Conservation (phyloP, 2,113 vertebrate genomes). For the Prunella fulvescens region DNA sequence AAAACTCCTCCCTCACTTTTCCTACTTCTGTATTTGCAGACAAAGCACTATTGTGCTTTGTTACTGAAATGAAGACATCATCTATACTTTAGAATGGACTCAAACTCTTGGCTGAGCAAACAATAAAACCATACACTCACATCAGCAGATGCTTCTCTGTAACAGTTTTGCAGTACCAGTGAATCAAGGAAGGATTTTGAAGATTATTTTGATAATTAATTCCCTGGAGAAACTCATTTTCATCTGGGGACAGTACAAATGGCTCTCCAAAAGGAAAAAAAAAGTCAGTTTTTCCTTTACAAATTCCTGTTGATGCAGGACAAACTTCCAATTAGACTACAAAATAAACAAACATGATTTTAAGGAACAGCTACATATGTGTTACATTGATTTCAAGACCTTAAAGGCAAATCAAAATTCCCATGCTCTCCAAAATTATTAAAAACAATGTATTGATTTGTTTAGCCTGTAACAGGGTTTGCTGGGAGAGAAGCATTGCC, state of each 20-base stretch:
- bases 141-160: not conserved
- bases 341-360: not conserved
- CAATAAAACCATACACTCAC: not conserved
- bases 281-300: not conserved
- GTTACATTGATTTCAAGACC: not conserved
- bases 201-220: conserved; percentile 24
- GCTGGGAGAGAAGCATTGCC: not conserved
- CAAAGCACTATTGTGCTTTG: not conserved
- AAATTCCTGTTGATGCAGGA: not conserved
- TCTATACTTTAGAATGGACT: not conserved
- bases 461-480: not conserved
- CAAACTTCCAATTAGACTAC: not conserved
- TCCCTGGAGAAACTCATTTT: not conserved
- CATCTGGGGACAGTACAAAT: not conserved
- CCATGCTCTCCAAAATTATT: not conserved
- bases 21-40: not conserved
- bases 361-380: not conserved
- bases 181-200: not conserved
- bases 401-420: not conserved
- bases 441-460: not conserved
- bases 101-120: not conserved
- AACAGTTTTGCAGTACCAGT: not conserved
- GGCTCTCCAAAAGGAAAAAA: not conserved
- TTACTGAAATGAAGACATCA: not conserved
- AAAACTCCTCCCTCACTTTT: not conserved